Percentiles rank a stretch among this genome's conserved stretches.
Evolutionary conservation across 2,888 invertebrate genomes (phyloP).

Genomic region (Nezara viridula): DNA sequence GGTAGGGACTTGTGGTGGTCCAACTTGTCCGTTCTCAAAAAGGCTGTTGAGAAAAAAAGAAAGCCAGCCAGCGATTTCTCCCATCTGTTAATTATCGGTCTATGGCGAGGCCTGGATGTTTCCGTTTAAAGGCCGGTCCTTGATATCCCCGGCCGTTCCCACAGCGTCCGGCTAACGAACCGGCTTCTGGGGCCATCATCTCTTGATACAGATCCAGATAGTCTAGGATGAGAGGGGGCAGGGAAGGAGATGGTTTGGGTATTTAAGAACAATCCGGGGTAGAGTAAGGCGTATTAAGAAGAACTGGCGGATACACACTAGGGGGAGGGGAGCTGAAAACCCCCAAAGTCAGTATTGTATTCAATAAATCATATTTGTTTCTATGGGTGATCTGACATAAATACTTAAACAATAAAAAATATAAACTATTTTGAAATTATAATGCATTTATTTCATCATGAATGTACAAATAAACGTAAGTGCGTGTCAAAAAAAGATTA

Average conservation of each 20-base stretch:
- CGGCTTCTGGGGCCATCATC: background rate
- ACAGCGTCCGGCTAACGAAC: conserved; percentile 13
- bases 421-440: too few species aligned
- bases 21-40: background rate
- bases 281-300: background rate
- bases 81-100: conserved; percentile 33
- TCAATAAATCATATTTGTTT: too few species aligned
- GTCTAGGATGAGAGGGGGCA: background rate
- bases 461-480: too few species aligned
- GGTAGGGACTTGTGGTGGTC: background rate
- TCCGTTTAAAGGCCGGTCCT: conserved; percentile 21
- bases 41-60: background rate
- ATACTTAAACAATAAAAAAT: too few species aligned
- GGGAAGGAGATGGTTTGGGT: background rate
- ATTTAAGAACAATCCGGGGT: background rate
- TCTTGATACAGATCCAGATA: background rate
- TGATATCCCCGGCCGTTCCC: conserved; percentile 9
- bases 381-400: too few species aligned
- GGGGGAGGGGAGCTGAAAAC: too few species aligned
- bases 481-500: too few species aligned
- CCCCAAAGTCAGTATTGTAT: too few species aligned
- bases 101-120: background rate
- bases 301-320: too few species aligned
- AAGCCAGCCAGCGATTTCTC: background rate
- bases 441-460: too few species aligned